Evolutionary conservation across 2,113 vertebrate genomes (phyloP), one percentile per base, ranked within the genome.

Genomic region (Phalacrocorax aristotelis): DNA sequence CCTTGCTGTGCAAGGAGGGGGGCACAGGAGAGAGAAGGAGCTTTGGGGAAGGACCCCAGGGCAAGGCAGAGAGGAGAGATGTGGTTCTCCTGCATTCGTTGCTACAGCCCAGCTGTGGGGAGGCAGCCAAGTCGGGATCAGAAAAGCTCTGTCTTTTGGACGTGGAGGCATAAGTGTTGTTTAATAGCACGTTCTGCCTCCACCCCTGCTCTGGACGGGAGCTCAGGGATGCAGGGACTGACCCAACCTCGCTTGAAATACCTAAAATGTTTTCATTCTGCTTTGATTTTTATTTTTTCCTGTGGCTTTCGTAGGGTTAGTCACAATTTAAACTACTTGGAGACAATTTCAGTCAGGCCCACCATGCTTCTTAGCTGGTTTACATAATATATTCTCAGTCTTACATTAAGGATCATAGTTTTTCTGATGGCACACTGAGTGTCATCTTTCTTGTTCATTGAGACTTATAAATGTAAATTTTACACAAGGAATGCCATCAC

Each of bases 101-200:
- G 62, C 64, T 42, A 46, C 84, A 44, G 52, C 26, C 70, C 74
- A 64, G 48, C 34, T 78, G 55, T 1, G 1, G 49, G 20, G 89
- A 68, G 15, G 52, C 69, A 68, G 69, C 76, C 90, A 68, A 78
- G 55, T 32, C 84, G 21, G 27, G 68, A 30, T 44, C 77, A 71
- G 74, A n/a, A 89, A 75, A 81, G 48, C 80, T 60, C 83, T 82
- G 74, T 3, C 1, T 94, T 96, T 82, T 52, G 82, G 90, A 61
- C 0, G 0, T 32, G 40, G 49, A 83, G 66, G 38, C 70, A 62
- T 74, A 89, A 70, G 66, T 70, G 87, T 75, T 90, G 64, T 69
- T 97, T 87, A 82, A 94, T 49, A 34, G 38, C 87, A 93, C 62
- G 40, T 96, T 84, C 87, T 95, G 80, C 77, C 74, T 96, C 72